phyloP scores from a whole-genome alignment of 2,888 invertebrate genomes.

The Pristionchus arcanus region DNA sequence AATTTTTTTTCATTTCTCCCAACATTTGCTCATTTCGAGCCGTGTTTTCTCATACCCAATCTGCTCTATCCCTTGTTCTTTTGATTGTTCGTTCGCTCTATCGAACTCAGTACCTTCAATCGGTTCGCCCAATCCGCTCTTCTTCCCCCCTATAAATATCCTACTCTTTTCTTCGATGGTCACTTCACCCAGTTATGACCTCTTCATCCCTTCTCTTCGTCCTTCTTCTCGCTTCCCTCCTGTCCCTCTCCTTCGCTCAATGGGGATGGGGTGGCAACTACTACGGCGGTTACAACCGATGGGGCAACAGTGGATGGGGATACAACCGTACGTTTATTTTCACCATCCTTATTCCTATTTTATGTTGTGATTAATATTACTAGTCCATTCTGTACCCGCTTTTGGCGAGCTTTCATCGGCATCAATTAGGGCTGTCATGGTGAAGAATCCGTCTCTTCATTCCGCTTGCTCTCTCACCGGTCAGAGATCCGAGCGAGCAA shows the following conservation, averaged over 20 bases:
- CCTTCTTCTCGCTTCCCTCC: not conserved
- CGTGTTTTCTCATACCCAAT: not conserved
- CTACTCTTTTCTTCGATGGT: not conserved
- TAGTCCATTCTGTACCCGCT: too few relatives aligned
- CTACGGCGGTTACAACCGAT: conserved; percentile 10
- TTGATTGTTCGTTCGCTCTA: conserved; percentile 11
- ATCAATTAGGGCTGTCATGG: too few relatives aligned
- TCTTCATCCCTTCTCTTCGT: conserved; percentile 7
- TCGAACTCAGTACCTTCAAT: conserved; percentile 7
- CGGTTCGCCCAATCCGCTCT: not conserved
- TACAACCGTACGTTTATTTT: not conserved
- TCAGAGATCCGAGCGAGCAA: too few relatives aligned
- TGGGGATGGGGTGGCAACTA: conserved; percentile 25
- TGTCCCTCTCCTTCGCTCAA: conserved; percentile 2
- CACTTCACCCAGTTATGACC: not conserved
- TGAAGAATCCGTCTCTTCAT: too few relatives aligned
- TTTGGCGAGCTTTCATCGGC: too few relatives aligned
- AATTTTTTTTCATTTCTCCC: not conserved
- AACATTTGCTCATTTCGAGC: too few relatives aligned
- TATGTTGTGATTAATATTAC: too few relatives aligned
- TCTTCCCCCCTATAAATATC: not conserved
- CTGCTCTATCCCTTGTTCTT: not conserved
- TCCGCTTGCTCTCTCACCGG: too few relatives aligned
- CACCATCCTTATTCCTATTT: too few relatives aligned
- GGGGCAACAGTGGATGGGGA: conserved; percentile 17